Conservation (phyloP, 2,797 vertebrate species). For the Ctenopoma multispine region DNA sequence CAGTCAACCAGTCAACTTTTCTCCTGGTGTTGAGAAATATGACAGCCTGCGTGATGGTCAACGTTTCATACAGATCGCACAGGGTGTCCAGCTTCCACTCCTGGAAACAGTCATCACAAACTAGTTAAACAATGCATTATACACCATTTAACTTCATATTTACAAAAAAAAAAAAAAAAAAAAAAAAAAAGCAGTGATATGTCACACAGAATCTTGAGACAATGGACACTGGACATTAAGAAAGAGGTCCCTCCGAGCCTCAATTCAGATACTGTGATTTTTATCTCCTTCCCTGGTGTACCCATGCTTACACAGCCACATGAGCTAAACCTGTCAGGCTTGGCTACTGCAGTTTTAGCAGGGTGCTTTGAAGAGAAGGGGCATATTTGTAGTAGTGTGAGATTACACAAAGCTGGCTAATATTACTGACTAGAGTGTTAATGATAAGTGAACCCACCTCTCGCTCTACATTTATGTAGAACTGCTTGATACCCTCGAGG, state of each 20-base stretch:
- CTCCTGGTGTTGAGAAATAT: constrained; percentile 99
- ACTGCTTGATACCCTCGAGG: constrained; percentile 99
- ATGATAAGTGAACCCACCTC: constrained; percentile 81
- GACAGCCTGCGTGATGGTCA: constrained; percentile 98
- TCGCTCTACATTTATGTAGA: constrained; percentile 98
- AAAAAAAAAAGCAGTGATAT: constrained; percentile 38
- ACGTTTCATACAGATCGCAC: constrained; percentile 96
- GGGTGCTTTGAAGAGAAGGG: constrained; percentile 92
- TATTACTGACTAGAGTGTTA: too few relatives aligned
- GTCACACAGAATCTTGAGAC: constrained; percentile 90
- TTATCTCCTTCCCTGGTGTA: constrained; percentile 90
- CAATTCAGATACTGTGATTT: constrained; percentile 83
- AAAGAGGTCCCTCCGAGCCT: constrained; percentile 93
- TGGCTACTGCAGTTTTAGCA: constrained; percentile 89
- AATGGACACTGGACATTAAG: constrained; percentile 94
- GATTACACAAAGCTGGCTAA: not conserved
- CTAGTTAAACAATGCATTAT: not conserved
- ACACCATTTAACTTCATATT: too few relatives aligned
- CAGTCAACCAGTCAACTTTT: constrained; percentile 99
- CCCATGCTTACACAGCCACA: constrained; percentile 91
- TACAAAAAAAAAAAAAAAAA: too few relatives aligned
- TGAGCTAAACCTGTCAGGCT: constrained; percentile 79
- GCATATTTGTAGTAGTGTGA: not conserved
- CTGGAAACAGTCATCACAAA: constrained; percentile 66
- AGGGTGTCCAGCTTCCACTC: constrained; percentile 99